Base-by-base conservation (phyloP, 2,797 vertebrate genomes). In the Argyrosomus regius region DNA sequence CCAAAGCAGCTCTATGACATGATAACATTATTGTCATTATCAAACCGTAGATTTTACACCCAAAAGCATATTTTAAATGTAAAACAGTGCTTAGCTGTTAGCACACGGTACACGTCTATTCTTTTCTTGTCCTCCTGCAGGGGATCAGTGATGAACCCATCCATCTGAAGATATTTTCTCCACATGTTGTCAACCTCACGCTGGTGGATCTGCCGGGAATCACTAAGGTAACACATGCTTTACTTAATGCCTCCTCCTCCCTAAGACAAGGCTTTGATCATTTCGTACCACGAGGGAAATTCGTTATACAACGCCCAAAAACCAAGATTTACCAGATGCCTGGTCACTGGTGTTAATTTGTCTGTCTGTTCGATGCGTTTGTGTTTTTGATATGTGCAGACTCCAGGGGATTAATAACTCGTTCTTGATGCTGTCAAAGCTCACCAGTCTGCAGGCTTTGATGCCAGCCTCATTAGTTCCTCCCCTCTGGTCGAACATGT, bases 121-220 rank as follows among this genome's bases (percentile, higher is more conserved):
- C 9, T 71, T 9, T 75, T 48, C 54, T 67, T n/a, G 45, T 63
- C 75, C 17, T 59, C 73, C 74, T 84, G 49, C 93, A 99, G 98
- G 98, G 98, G 22, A 99, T 99, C 90, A 99, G 98, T 64, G 96
- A 97, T 76, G 98, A 99, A 72, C 98, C 98, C 13, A 99, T 99
- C 89, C 98, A 99, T 84, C 95, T 99, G 81, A 99, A 99, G 94
- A 97, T 99, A 88, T 99, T 99, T 94, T 99, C 98, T 43, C 96
- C 98, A 57, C 96, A 98, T 48, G 98, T 99, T 50, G 97, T 99
- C 88, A 99, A 99, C 93, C 95, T 99, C 91, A 99, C 98, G 1
- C 96, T 99, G 85, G 98, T 99, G 92, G 98, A 99, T 91, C 96
- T 99, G 88, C 98, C 98, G 53, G 98, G 98, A 89, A 98, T 99